Conservation (phyloP, 2,888 invertebrate genomes). For the Ceraclea dissimilis region DNA sequence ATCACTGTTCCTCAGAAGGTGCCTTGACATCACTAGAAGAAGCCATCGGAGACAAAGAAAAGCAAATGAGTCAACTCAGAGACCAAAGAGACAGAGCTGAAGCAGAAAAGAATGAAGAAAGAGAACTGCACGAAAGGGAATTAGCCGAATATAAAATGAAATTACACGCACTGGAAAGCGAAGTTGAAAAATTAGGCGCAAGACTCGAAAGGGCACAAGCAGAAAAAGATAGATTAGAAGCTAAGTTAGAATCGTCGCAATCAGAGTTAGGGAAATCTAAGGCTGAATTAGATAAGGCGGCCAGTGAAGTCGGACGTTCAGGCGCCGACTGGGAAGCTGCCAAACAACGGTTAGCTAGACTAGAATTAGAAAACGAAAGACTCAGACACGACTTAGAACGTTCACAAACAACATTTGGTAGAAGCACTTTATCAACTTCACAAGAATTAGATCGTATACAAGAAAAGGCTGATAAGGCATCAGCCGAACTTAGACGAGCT, state of each 20-base stretch:
- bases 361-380: constrained; percentile 86
- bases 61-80: constrained; percentile 88
- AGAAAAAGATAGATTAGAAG: constrained; percentile 85
- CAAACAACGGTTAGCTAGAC: constrained; percentile 71
- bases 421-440: constrained; percentile 72
- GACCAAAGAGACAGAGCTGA: constrained; percentile 94
- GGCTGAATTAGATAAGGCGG: constrained; percentile 87
- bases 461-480: constrained; percentile 78
- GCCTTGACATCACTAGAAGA: constrained; percentile 90
- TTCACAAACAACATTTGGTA: constrained; percentile 75
- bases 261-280: constrained; percentile 91
- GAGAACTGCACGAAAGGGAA: constrained; percentile 87
- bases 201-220: constrained; percentile 82
- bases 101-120: constrained; percentile 92
- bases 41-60: constrained; percentile 93
- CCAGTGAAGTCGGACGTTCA: constrained; percentile 75
- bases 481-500: constrained; percentile 77
- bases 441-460: constrained; percentile 77
- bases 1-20: constrained; percentile 89
- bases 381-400: constrained; percentile 78
- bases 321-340: constrained; percentile 86
- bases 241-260: constrained; percentile 86
- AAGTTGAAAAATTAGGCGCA: constrained; percentile 81
- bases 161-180: constrained; percentile 82
- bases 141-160: constrained; percentile 94